Evolutionary conservation across 1,140 invertebrate genomes (phyloP).

Genomic region (Drosophila orena): DNA sequence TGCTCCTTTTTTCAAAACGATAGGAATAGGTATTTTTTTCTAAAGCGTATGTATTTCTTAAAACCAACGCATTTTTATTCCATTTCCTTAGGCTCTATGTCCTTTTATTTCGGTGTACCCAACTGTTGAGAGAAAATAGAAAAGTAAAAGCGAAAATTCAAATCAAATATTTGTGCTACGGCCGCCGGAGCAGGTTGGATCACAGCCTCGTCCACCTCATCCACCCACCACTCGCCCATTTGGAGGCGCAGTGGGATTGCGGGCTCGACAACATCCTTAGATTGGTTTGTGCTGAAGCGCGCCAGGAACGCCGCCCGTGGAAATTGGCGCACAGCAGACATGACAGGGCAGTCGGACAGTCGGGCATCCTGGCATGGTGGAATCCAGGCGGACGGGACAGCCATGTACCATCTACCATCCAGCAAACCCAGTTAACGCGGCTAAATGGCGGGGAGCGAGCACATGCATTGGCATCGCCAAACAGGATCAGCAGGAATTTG

Average conservation of each 20-base stretch:
- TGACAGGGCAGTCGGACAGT: constrained; percentile 41
- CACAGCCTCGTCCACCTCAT: constrained; percentile 7
- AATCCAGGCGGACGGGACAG: background rate
- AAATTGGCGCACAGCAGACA: constrained; percentile 74
- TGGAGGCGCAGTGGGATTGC: constrained; percentile 41
- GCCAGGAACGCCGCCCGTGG: constrained; percentile 57
- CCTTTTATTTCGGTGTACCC: constrained; percentile 14
- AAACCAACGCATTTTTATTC: too few relatives aligned
- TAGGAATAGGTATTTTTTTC: too few relatives aligned
- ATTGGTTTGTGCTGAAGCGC: constrained; percentile 73
- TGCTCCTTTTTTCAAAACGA: too few relatives aligned
- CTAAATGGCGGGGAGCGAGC: constrained; percentile 67
- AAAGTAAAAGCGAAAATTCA: constrained; percentile 44
- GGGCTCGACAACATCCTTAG: constrained; percentile 73
- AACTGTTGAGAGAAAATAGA: constrained; percentile 24
- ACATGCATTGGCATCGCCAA: constrained; percentile 76
- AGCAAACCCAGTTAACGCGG: constrained; percentile 42
- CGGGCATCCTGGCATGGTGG: background rate
- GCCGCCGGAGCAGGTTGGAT: constrained; percentile 17
- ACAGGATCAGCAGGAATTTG: constrained; percentile 84
- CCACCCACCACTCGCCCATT: constrained; percentile 2
- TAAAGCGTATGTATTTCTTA: too few relatives aligned
- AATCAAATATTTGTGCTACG: constrained; percentile 77
- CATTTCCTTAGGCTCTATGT: too few relatives aligned
- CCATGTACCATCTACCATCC: background rate